Conservation (phyloP, 2,797 vertebrate genomes). For the Falco berigora region DNA sequence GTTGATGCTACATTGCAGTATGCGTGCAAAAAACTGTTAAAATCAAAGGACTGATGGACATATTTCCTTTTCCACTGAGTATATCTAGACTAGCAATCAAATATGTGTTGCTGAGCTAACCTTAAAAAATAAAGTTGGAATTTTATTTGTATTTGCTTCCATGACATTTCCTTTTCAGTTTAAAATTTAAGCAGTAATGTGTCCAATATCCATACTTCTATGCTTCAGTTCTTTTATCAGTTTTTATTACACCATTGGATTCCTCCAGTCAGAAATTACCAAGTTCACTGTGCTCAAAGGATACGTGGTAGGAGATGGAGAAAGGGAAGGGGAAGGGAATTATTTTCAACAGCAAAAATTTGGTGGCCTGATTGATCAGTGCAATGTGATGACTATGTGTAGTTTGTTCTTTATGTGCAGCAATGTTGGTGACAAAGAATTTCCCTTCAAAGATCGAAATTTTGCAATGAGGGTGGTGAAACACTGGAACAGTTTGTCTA, state of each 20-base stretch:
- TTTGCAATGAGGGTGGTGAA: neutral
- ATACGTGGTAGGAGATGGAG: neutral
- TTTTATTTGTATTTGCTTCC: neutral
- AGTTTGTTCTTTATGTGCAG: neutral
- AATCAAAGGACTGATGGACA: neutral
- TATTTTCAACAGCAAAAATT: neutral
- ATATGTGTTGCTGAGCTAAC: neutral
- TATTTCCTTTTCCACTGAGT: neutral
- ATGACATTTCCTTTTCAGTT: neutral
- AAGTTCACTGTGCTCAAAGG: neutral
- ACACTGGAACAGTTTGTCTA: neutral
- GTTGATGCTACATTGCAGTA: neutral
- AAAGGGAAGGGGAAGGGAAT: neutral
- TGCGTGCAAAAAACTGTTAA: neutral
- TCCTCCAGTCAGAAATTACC: neutral
- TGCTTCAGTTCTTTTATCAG: accelerated
- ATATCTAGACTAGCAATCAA: neutral
- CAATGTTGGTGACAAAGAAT: neutral
- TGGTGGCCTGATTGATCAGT: neutral
- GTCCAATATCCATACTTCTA: neutral
- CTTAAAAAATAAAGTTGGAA: neutral
- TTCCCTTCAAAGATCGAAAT: neutral
- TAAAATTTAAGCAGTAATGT: neutral
- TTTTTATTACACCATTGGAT: neutral
- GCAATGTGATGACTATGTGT: neutral